Conservation (phyloP, 2,113 vertebrate genomes). For the Formicarius rufipectus region DNA sequence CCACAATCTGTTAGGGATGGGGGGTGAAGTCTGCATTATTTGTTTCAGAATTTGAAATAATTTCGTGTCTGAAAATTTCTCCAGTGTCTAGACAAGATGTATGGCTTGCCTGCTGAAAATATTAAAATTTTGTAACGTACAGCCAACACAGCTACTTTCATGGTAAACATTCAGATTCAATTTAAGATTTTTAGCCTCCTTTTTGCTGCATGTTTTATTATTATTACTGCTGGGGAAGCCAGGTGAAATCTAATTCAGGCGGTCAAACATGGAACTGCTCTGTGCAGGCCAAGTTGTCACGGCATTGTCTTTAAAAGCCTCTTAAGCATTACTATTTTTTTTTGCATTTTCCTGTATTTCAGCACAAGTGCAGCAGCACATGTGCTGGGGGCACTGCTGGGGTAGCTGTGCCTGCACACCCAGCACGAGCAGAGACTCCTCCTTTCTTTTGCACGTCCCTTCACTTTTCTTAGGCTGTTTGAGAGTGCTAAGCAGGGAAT, state of each 20-base stretch:
- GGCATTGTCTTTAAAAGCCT: background rate
- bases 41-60: conserved; percentile 61
- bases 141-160: background rate
- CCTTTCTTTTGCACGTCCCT: background rate
- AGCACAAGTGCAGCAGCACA: background rate
- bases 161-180: conserved; percentile 47
- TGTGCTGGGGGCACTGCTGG: background rate
- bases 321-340: background rate
- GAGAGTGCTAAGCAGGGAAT: background rate
- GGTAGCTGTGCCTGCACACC: background rate
- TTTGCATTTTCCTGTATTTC: background rate
- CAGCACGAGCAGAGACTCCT: background rate
- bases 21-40: conserved; percentile 1
- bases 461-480: background rate
- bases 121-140: conserved; percentile 35
- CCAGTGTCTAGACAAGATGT: conserved; percentile 71
- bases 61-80: conserved; percentile 58
- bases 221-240: background rate
- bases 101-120: conserved; percentile 57
- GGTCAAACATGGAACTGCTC: background rate
- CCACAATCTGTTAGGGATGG: conserved; percentile 32
- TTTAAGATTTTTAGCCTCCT: conserved; percentile 17
- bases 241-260: background rate
- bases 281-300: background rate
- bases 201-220: background rate